Percentiles rank a stretch among this genome's conserved stretches.
Conservation (phyloP, 2,113 vertebrate genomes). For the Rhabdomys dilectus region DNA sequence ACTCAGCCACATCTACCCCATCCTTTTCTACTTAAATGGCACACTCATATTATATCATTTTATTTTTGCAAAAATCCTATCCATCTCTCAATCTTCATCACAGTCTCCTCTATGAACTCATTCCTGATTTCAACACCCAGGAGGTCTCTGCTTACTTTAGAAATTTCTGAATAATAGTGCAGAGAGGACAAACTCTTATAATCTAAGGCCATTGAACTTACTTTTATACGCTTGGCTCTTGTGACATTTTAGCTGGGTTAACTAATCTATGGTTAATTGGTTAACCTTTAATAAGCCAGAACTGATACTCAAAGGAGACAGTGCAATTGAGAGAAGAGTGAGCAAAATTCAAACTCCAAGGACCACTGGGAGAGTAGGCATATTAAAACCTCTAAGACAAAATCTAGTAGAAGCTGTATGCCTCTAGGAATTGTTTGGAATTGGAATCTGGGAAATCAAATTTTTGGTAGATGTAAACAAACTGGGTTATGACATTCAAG, state of each 20-base stretch:
- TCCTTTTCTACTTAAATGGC: background rate
- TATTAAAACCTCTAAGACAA: constrained; percentile 38
- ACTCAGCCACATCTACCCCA: background rate
- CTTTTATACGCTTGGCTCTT: constrained; percentile 28
- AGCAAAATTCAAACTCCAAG: constrained; percentile 27
- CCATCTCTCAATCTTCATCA: background rate
- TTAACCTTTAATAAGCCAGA: constrained; percentile 48
- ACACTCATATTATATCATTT: background rate
- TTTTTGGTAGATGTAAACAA: background rate
- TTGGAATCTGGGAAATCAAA: constrained; percentile 34
- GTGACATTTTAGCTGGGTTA: background rate
- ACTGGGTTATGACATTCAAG: constrained; percentile 51
- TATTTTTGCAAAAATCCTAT: constrained; percentile 18
- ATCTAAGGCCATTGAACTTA: background rate
- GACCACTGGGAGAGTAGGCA: background rate
- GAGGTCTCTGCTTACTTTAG: constrained; percentile 7
- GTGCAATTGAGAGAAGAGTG: background rate
- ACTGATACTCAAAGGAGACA: constrained; percentile 40
- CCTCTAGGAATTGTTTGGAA: constrained; percentile 19
- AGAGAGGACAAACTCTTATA: constrained; percentile 23
- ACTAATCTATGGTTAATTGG: background rate
- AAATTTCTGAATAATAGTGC: constrained; percentile 43
- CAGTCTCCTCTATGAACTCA: background rate
- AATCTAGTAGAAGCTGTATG: constrained; percentile 10
- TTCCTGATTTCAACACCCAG: background rate